Evolutionary conservation across 2,888 invertebrate species (phyloP), one percentile per base, ranked within the genome.

Genomic region (Tribolium freemani): DNA sequence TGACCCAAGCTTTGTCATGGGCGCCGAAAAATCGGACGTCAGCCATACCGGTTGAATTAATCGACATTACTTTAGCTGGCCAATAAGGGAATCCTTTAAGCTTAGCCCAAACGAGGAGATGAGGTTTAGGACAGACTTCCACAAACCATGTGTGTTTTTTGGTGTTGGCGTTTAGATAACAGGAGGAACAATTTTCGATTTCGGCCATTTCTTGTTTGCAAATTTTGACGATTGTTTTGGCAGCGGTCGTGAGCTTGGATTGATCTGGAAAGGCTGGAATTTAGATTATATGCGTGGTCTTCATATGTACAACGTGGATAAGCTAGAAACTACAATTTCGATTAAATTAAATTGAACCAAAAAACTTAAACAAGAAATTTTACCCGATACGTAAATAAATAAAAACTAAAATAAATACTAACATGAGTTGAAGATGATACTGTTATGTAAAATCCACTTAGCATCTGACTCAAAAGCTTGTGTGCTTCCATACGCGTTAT

Each of bases 21-120:
- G 94, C 96, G 0, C 98, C 98, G 87, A 98, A 98, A 88, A 98
- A 98, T 1, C 97, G 88, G 1, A 96, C 96, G 86, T 98, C 97
- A 0, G 97, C 95, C 79, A 91, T 87, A 0, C 93, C 91, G 5
- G 90, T 86, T 11, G 87, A 84, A 75, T 89, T 90, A 16, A 89
- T 88, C 69, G 91, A 91, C 93, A 96, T 94, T 0, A 93, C 95
- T 87, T 98, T 98, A 0, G 97, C 98, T 0, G 98, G 98, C 98
- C 98, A 99, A 86, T 94, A 97, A 0, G 98, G 98, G 83, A 97
- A 98, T 8, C 96, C 98, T 88, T 97, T 97, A 8, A 98, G 88
- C 85, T 98, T 97, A 0, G 98, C 98, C 98, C 98, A 99, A 0
- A 98, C 93, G 68, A 98, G 86, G 10, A 95, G 88, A 87, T 98